These are phyloP conservation scores for Uropetala carovei DNA, from an alignment of 2,888 invertebrate genomes.

Conservation along the genomic window DNA sequence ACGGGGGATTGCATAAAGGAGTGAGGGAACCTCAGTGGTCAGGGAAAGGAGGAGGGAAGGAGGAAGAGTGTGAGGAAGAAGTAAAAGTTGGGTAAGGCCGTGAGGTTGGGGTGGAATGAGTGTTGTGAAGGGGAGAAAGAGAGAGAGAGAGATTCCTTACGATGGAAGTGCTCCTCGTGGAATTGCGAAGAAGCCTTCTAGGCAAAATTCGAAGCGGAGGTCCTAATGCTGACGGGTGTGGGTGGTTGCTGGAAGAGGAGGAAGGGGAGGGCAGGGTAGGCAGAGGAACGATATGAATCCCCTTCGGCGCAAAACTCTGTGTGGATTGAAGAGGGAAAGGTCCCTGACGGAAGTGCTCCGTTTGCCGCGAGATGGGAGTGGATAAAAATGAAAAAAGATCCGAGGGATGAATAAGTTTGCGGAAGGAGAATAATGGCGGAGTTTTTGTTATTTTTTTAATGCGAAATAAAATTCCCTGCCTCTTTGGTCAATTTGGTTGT, in stretches of 20 bases:
- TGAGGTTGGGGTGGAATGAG: background rate
- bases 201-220: background rate
- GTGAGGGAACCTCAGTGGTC: background rate
- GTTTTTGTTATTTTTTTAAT: background rate
- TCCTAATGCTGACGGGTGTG: constrained; percentile 1
- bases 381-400: background rate
- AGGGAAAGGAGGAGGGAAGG: background rate
- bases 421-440: background rate
- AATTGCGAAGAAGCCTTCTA: constrained; percentile 13
- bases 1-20: background rate
- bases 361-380: background rate
- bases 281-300: background rate
- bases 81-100: background rate
- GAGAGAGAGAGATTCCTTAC: constrained; percentile 18
- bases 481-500: background rate
- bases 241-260: background rate
- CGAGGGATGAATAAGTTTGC: background rate
- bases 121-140: background rate
- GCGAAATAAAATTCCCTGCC: background rate
- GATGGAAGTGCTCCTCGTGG: constrained; percentile 22
- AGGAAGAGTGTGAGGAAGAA: background rate
- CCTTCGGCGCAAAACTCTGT: background rate
- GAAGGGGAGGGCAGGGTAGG: background rate
- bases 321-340: background rate
- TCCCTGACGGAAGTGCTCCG: too few relatives aligned